phyloP scores from a whole-genome alignment of 1,140 invertebrate species.

The Habropoda laboriosa region DNA sequence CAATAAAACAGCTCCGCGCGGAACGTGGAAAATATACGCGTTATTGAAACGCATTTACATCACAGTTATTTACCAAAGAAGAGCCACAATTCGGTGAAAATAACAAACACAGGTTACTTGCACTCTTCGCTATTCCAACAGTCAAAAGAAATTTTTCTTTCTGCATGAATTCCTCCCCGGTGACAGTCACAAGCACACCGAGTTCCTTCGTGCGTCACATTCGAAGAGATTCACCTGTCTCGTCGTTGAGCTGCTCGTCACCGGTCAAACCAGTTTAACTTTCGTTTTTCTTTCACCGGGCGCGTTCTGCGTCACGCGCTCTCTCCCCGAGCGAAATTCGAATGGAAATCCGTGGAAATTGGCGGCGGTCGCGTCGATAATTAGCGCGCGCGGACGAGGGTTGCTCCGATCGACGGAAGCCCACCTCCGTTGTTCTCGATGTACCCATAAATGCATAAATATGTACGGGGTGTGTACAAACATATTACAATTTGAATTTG shows the following conservation, averaged over 20 bases:
- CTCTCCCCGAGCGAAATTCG: not conserved
- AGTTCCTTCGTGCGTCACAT: not conserved
- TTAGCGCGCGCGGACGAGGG: conserved; percentile 28
- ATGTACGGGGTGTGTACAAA: conserved; percentile 37
- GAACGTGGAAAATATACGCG: no score
- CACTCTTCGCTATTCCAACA: no score
- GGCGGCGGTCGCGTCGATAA: conserved; percentile 37
- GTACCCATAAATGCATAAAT: conserved; percentile 51
- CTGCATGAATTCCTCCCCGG: no score
- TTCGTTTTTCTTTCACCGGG: not conserved
- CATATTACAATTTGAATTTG: conserved; percentile 68
- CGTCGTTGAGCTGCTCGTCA: not conserved
- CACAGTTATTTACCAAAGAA: no score
- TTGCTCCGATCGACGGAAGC: no score
- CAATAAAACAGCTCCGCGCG: no score
- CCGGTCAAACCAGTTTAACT: not conserved
- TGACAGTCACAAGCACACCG: no score
- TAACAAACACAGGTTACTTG: no score
- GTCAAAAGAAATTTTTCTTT: no score
- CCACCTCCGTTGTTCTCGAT: not conserved
- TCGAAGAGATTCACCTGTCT: not conserved
- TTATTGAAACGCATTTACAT: no score
- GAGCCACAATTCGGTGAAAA: no score
- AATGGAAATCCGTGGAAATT: conserved; percentile 13
- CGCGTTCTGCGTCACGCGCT: not conserved